Base-by-base conservation (phyloP, 2,797 vertebrate genomes). In the Chiroxiphia lanceolata region DNA sequence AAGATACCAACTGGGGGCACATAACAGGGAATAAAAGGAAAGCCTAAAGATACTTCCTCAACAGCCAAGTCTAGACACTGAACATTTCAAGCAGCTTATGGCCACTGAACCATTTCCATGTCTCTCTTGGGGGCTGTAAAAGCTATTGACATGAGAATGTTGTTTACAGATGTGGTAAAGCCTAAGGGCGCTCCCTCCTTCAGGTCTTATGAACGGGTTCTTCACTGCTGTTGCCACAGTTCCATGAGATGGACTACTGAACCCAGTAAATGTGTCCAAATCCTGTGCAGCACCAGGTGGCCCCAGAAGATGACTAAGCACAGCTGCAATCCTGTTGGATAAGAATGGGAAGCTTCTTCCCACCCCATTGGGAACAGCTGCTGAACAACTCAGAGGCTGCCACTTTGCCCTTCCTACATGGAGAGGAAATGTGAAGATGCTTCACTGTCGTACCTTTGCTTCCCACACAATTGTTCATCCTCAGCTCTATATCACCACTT, bases 11-110 rank as follows among this genome's bases (percentile, higher is more conserved):
- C 47, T 29, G 15, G 48, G 53, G 81, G 71, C 71, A 87, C 11
- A 13, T 56, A 80, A 84, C 12, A 85, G 13, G 8, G 14, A 87
- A 74, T 53, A 71, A 90, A 90, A 92, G 38, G 45, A 87, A 59
- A 76, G 34, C 18, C n/a, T 56, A 8, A 80, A 79, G 90, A 26
- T 42, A 64, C 3, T 82, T 94, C 29, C 34, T 83, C 81, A 59
- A 57, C 11, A 79, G 34, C 10, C 34, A 79, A 64, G 40, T 11
- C 36, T 11, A 80, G 36, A 36, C 23, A 53, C 68, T 80, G 34
- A 61, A 19, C 0, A 0, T 38, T 48, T 71, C 0, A 3, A 45
- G 48, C 3, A 0, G 53, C 75, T 93, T 91, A 83, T 29, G 42
- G 61, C n/a, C 1, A 1, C 26, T 38, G 51, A 89, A 64, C 40